Base-by-base conservation (phyloP, 2,888 invertebrate genomes). In the Strigamia transsilvanica region DNA sequence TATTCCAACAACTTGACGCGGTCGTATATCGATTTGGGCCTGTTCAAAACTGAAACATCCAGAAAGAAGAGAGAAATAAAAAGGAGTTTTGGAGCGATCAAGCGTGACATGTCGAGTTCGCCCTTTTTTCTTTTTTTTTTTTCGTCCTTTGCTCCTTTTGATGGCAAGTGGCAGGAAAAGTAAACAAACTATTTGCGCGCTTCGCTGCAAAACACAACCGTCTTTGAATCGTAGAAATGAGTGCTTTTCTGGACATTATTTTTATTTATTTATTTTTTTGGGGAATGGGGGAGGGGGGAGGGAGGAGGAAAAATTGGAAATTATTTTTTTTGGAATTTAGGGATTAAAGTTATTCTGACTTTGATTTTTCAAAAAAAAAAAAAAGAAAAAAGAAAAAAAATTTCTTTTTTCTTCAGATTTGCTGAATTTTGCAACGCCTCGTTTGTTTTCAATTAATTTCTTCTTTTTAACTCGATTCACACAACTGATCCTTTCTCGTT, bases 361-460 rank as follows among this genome's bases (percentile, higher is more conserved):
- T 34, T 34, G 7, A 7, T 34, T n/a, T n/a, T 34, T 34, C 34
- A 34, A 34, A 34, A 34, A 7, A 34, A 34, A 34, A 34, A 34
- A n/a, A n/a, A n/a, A n/a, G n/a, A n/a, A n/a, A 34, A 34, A 34
- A 34, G 7, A n/a, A n/a, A n/a, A n/a, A n/a, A n/a, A n/a, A n/a
- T n/a, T n/a, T n/a, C n/a, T n/a, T n/a, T n/a, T 34, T 34, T 66
- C 15, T 27, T 12, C 9, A 61, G 61, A 61, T 61, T 61, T 51
- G n/a, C 21, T 9, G 61, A 23, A 66, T 66, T 66, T 66, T 7
- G 9, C 27, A 23, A 27, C 66, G 66, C 66, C 66, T 66, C 66
- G 66, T 27, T 27, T 66, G 66, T 66, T 66, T 66, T 66, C 66
- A 66, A 66, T 66, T 66, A 66, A 66, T 66, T 66, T 66, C 23